Evolutionary conservation across 2,113 vertebrate genomes (phyloP).

Genomic region (Alaudala cheleensis): DNA sequence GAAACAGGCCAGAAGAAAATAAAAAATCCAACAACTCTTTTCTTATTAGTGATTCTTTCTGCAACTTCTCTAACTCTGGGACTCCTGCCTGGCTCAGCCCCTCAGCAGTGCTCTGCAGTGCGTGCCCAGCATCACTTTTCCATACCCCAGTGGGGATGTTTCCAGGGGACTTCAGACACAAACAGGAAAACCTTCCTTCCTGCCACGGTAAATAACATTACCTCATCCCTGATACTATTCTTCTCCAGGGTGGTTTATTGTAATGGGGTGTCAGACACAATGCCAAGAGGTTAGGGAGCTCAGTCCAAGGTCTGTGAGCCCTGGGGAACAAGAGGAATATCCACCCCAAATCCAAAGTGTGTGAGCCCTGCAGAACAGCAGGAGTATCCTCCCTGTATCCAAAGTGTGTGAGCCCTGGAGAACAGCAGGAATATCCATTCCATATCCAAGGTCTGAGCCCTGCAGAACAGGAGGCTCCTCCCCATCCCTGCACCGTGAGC

Average conservation of each 20-base stretch:
- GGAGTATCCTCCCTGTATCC: too few relatives aligned
- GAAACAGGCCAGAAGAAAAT: not conserved
- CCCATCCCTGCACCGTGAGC: accelerated
- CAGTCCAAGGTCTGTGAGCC: not conserved
- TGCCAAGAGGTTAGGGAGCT: not conserved
- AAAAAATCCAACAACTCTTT: not conserved
- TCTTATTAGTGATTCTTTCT: not conserved
- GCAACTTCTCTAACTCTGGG: not conserved
- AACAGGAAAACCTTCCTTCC: slow-evolving; percentile 45
- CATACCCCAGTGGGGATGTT: not conserved
- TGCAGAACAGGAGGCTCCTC: too few relatives aligned
- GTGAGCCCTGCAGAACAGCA: too few relatives aligned
- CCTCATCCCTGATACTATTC: not conserved
- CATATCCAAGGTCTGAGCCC: too few relatives aligned
- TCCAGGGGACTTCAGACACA: not conserved
- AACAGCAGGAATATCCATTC: too few relatives aligned
- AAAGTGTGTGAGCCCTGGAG: too few relatives aligned
- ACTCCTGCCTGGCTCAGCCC: not conserved
- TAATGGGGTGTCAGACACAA: accelerated
- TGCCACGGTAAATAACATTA: not conserved
- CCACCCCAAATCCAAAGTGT: not conserved
- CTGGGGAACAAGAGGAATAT: not conserved
- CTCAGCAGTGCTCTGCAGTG: not conserved
- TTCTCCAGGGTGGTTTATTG: not conserved
- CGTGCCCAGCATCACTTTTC: not conserved